Evolutionary conservation across 2,888 invertebrate species (phyloP), one percentile per base, ranked within the genome.

Genomic region (Gibbula magus): DNA sequence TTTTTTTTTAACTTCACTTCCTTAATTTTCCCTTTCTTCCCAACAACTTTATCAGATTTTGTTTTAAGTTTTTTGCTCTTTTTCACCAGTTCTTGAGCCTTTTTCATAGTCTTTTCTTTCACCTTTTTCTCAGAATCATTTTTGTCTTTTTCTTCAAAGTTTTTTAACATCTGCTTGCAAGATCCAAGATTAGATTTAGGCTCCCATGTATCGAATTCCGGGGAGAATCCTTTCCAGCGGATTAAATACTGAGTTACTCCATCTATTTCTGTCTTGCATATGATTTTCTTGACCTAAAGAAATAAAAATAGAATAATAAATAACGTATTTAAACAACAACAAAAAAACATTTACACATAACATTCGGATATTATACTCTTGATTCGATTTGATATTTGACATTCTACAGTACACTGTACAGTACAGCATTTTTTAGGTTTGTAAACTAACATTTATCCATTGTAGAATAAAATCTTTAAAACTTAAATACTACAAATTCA

Each of bases 141-240:
- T 75, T 66, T 81, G 20, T 79, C 29, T 22, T 79, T 79, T 52
- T 81, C 79, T 70, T 89, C 87, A 78, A 86, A 89, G 18, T 83
- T 75, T 22, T 73, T 78, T 20, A 90, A 83, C 25, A 88, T 81
- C 2, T 80, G 56, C 32, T 66, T 79, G 78, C 90, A 90, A 18
- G 87, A 83, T 10, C 80, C 66, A 0, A 91, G 82, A 80, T 89
- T 88, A 32, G 66, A 79, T 1, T 82, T 81, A 2, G 91, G 91
- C 79, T 91, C 91, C 91, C 91, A 91, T 5, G 91, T 87, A 78
- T 91, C 90, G 82, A 87, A 87, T 0, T 87, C 85, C 25, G 87
- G 79, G 5, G 80, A 80, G 75, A 88, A 91, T 13, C 88, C 88
- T 83, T 87, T 90, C 91, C 91, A 91, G 45, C 88, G 83, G 5